Base-by-base conservation (phyloP, 2,113 vertebrate species). In the Calonectris borealis region DNA sequence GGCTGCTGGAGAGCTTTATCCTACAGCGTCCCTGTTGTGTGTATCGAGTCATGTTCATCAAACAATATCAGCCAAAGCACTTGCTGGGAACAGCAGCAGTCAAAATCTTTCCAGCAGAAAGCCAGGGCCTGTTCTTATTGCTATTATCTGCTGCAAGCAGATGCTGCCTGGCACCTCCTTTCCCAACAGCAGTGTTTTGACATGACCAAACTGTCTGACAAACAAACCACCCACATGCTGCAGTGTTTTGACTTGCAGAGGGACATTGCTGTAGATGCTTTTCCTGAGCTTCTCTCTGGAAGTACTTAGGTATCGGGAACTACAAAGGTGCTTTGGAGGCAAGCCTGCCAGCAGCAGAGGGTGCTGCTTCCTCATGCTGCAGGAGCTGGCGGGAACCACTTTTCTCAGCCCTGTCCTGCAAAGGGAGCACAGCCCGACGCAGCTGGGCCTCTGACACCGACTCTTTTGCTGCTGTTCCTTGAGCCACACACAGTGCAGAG, bases 341-440 rank as follows among this genome's bases (percentile, higher is more conserved):
- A 4, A 26, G 58, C 6, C 4, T 8, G 60, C 69, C 90, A 16
- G 96, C 97, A 94, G 94, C 95, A 97, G 97, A 93, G 97, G 97
- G 95, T 80, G 97, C 96, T 96, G 94, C 94, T 54, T 4, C 31
- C 94, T 46, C 84, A 46, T 1, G 20, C 88, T 92, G 69, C 26
- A 1, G 51, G 15, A 81, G 73, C 60, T 25, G 82, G 19, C 0
- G 6, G 38, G 13, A 55, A 15, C 13, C 3, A 8, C 86, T 44
- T 17, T 9, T 31, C 46, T 25, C 90, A 48, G 62, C 71, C 11
- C 51, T 3, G 55, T 13, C 24, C 71, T 36, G 62, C 54, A 16
- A 3, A 32, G 17, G 34, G 11, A 86, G 76, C 51, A 11, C 40
- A 5, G 24, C 9, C 5, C 22, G 1, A 7, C 65, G 0, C 32